Evolutionary conservation across 2,888 invertebrate genomes (phyloP), one percentile per base, ranked within the genome.

Genomic region (Tinea trinotella): DNA sequence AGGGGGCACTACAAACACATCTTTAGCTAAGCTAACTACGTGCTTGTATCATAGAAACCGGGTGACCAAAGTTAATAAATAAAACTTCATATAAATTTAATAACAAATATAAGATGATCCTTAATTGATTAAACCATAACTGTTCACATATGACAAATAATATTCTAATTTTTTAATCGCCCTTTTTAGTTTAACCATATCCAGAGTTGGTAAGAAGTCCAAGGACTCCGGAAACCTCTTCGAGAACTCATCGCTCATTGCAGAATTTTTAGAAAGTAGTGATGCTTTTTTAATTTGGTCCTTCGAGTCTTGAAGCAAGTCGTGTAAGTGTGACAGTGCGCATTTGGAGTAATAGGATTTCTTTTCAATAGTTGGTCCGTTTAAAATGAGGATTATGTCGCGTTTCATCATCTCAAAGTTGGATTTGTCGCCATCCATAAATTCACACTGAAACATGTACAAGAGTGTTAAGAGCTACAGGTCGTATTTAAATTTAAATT

Each of bases 131-230:
- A n/a, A n/a, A 4, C 71, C 65, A 65, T 66, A 72, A 61, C 70
- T 73, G 56, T 89, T 88, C 24, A 89, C 71, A 84, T 86, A 93
- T 0, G 92, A 90, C 57, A 93, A 72, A 73, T 91, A 91, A 75
- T 90, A 94, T 66, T 93, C 91, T 1, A 93, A 64, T 78, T 93
- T 94, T 65, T 90, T 92, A 0, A 88, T 65, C 59, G 87, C 75
- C 56, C 85, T 80, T 59, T 87, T 88, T 5, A 91, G 63, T 69
- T 87, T 88, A 48, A 76, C 80, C 52, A 82, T 68, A 56, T 88
- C 80, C 59, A 91, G 65, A n/a, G 74, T 66, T 50, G 87, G 80
- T 48, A 84, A 69, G 57, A 87, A 71, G 10, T 86, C 79, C n/a
- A n/a, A n/a, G n/a, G n/a, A n/a, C n/a, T n/a, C 88, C 0, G 87